Evolutionary conservation across 2,888 invertebrate species (phyloP).

Genomic region (Julus scandinavius): DNA sequence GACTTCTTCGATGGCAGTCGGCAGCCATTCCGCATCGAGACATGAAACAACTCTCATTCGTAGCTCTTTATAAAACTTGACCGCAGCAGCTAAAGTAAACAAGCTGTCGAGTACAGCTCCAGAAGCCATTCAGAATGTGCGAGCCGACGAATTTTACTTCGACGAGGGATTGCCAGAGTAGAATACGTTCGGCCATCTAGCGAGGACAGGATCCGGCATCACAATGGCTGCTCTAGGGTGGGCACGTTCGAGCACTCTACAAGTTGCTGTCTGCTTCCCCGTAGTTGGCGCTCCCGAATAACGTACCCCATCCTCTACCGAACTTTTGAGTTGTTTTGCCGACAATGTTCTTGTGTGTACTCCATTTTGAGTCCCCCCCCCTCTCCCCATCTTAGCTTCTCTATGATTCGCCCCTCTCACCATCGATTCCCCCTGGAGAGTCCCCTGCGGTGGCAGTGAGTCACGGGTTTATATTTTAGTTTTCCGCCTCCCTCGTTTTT

Average conservation of each 20-base stretch:
- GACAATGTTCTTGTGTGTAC: constrained; percentile 12
- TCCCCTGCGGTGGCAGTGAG: not conserved
- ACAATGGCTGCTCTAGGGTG: not conserved
- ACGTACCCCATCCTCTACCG: not conserved
- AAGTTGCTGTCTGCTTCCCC: constrained; percentile 23
- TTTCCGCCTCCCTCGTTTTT: constrained; percentile 25
- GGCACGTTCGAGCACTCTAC: not conserved
- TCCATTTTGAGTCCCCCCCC: not conserved
- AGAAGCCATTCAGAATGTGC: too few relatives aligned
- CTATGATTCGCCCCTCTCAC: constrained; percentile 36
- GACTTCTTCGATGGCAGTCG: too few relatives aligned
- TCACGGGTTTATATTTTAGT: not conserved
- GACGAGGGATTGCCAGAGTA: too few relatives aligned
- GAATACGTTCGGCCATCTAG: not conserved
- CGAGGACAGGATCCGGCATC: not conserved
- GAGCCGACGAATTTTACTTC: too few relatives aligned
- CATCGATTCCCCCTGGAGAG: constrained; percentile 15
- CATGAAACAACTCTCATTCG: too few relatives aligned
- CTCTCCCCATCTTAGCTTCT: not conserved
- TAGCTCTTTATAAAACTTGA: too few relatives aligned
- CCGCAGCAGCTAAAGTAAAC: too few relatives aligned
- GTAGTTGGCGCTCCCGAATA: not conserved
- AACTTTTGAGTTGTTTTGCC: constrained; percentile 24
- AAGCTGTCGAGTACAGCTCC: too few relatives aligned
- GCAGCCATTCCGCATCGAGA: too few relatives aligned